A percentile compares a stretch with the other conserved stretches of the same genome.
phyloP scores from a whole-genome alignment of 1,140 invertebrate genomes.

The Delia radicum region DNA sequence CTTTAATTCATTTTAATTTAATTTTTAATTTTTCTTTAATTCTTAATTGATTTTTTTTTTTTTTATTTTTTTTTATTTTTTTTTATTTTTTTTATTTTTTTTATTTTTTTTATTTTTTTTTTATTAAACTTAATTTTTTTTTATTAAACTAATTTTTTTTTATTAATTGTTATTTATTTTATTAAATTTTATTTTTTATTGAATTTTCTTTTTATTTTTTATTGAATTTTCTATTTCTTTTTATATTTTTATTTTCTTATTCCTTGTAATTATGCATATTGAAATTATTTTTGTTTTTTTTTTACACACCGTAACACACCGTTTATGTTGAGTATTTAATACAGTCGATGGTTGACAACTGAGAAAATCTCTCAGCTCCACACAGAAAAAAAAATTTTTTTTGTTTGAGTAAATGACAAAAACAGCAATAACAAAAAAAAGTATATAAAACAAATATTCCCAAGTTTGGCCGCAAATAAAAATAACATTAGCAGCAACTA shows the following conservation, averaged over 20 bases:
- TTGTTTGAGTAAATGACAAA: neutral
- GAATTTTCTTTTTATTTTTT: conserved; percentile 6
- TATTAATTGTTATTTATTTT: neutral
- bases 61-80: neutral
- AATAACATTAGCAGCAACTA: neutral
- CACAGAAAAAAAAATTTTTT: neutral
- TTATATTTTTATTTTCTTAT: conserved; percentile 7
- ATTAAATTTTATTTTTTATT: neutral
- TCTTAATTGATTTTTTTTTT: conserved; percentile 1
- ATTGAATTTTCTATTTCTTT: neutral
- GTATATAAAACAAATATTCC: neutral
- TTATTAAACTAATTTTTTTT: neutral
- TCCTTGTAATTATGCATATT: too few species aligned
- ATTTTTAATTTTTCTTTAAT: neutral
- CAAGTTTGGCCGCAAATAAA: neutral
- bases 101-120: neutral
- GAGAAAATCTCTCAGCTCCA: conserved; percentile 2
- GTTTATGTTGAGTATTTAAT: neutral
- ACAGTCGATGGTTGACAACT: conserved; percentile 19
- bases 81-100: conserved; percentile 15
- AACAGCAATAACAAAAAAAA: conserved; percentile 2
- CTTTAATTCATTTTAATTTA: neutral
- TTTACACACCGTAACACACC: neutral
- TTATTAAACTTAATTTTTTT: neutral
- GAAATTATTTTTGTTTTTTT: neutral